Evolutionary conservation across 2,888 invertebrate species (phyloP), one percentile per base, ranked within the genome.

Genomic region (Drosophila percnosoma): DNA sequence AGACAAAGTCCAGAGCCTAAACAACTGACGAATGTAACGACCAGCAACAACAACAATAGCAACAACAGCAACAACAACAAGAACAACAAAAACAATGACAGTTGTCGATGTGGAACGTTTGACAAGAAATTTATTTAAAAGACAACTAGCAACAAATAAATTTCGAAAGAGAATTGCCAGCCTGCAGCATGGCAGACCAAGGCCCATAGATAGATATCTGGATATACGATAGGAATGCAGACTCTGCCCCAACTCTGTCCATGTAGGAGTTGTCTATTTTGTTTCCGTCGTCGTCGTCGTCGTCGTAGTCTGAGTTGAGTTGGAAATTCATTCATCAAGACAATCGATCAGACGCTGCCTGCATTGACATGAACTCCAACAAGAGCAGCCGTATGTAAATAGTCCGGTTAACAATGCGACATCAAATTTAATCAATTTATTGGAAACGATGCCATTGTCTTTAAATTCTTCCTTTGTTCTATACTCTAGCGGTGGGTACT

Each of bases 81-180:
- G 71, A 66, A 52, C 62, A 65, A 55, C 66, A 52, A 40, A 21
- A 38, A 64, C 48, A 62, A 55, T 49, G 40, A 45, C 27, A 24
- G 45, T 45, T 24, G 45, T 45, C 15, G 45, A 45, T 45, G 24
- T 27, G 24, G 31, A 82, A 78, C 81, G 63, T 80, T 89, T 89
- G 90, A 90, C 91, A 91, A 82, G 83, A 87, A 88, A 85, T 89
- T 89, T 89, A 88, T 87, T 90, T 78, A 85, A 91, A 91, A 82
- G 90, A 88, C 91, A 91, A 90, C 90, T 82, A 75, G 87, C 76
- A 84, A 91, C 80, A 89, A 90, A 89, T 89, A 88, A 91, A 87
- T 89, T 87, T 84, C 58, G 11, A 51, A 57, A 69, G 67, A 77
- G 67, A 69, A 81, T 80, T 69, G 78, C 65, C 69, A 62, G 71